Conservation (phyloP, 2,888 invertebrate species). For the Polydesmus complanatus region DNA sequence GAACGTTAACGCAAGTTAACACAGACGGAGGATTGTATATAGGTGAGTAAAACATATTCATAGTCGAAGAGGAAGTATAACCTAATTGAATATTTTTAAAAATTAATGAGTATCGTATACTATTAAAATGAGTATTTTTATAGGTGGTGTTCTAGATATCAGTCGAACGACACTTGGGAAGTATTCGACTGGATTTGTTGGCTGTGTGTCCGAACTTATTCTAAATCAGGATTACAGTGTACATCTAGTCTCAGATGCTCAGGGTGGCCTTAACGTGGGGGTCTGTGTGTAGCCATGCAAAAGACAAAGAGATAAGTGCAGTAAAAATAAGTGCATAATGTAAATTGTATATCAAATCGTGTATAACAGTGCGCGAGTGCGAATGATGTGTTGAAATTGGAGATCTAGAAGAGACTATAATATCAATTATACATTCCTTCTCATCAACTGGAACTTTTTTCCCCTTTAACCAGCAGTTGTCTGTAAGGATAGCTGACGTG, state of each 20-base stretch:
- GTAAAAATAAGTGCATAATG: background rate
- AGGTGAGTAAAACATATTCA: conserved; percentile 42
- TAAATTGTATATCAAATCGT: background rate
- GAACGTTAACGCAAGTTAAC: conserved; percentile 67
- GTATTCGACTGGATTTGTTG: conserved; percentile 59
- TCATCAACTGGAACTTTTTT: background rate
- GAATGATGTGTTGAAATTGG: background rate
- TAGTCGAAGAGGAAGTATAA: background rate
- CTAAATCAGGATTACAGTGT: conserved; percentile 66
- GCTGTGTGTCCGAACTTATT: conserved; percentile 70
- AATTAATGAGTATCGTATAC: background rate
- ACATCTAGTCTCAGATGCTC: conserved; percentile 44
- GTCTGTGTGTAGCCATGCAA: conserved; percentile 26
- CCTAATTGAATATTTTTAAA: background rate
- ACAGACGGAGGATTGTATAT: conserved; percentile 78
- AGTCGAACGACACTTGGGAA: conserved; percentile 41
- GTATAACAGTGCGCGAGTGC: background rate
- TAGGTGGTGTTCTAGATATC: conserved; percentile 69
- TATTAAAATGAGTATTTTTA: no score
- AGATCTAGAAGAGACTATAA: background rate
- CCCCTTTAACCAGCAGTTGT: background rate
- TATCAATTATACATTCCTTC: background rate
- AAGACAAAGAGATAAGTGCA: no score
- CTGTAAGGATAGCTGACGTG: background rate
- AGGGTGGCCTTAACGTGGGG: conserved; percentile 41